Percentiles rank a stretch among this genome's conserved stretches.
These are phyloP conservation scores for Blastomussa wellsi DNA, from an alignment of 92 coral and sea anemone genomes.

Conservation along the genomic window DNA sequence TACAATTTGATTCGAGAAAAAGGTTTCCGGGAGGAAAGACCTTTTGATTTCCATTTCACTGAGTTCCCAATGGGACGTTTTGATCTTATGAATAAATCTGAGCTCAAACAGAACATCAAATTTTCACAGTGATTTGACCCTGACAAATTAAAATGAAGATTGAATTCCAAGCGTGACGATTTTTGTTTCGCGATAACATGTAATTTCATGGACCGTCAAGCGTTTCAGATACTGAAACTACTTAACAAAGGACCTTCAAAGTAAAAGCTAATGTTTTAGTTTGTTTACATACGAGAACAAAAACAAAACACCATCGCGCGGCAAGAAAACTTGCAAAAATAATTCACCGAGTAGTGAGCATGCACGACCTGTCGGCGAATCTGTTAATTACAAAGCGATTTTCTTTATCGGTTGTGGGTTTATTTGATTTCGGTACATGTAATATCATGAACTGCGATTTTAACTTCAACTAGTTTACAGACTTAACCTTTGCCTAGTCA, in stretches of 20 bases:
- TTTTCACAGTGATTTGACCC: conserved; percentile 42
- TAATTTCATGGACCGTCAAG: conserved; percentile 51
- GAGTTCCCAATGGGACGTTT: not conserved
- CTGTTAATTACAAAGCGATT: not conserved
- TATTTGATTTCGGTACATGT: not conserved
- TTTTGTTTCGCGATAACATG: conserved; percentile 19
- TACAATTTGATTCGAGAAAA: not conserved
- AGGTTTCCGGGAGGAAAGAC: no score
- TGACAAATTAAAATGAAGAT: conserved; percentile 8
- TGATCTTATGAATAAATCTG: conserved; percentile 22
- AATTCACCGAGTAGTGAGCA: not conserved
- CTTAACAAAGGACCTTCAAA: conserved; percentile 24
- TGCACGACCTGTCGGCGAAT: not conserved
- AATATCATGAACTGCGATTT: not conserved
- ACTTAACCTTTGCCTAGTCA: no score
- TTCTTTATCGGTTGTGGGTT: not conserved
- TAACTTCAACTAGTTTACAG: not conserved
- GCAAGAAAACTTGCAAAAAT: not conserved
- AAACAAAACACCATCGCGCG: conserved; percentile 25
- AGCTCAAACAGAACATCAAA: conserved; percentile 29
- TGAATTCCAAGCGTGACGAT: conserved; percentile 40
- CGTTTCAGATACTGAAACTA: conserved; percentile 39
- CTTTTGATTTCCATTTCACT: not conserved
- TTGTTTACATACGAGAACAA: conserved; percentile 32
- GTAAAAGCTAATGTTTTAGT: conserved; percentile 20